A percentile compares a stretch with the other conserved stretches of the same genome.
These are phyloP conservation scores for Apamea monoglypha DNA, from an alignment of 2,888 invertebrate species.

Conservation along the genomic window DNA sequence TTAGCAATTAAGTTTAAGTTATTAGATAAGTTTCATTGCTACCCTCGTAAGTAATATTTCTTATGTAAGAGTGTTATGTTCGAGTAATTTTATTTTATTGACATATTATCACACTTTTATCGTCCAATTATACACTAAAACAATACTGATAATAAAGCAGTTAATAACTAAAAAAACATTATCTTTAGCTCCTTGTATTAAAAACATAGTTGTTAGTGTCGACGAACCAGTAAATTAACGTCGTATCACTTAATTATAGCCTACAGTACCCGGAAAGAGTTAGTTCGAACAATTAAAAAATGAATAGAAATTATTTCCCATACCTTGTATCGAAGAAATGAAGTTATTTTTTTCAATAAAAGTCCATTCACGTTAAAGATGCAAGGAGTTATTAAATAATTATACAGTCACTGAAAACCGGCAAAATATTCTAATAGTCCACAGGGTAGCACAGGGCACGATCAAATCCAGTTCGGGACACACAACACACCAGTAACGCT, in stretches of 20 bases:
- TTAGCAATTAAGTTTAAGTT: not conserved
- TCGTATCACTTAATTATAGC: conserved; percentile 54
- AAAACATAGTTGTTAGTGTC: conserved; percentile 27
- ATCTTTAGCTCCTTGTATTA: not conserved
- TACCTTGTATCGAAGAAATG: conserved; percentile 79
- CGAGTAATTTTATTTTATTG: not conserved
- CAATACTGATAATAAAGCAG: conserved; percentile 15
- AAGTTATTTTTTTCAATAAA: conserved; percentile 73
- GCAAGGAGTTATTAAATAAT: conserved; percentile 72
- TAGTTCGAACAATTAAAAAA: conserved; percentile 56
- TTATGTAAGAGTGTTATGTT: not conserved
- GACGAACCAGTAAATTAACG: conserved; percentile 38
- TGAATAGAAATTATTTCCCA: conserved; percentile 63
- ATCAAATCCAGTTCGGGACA: conserved; percentile 83
- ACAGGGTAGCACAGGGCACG: conserved; percentile 77
- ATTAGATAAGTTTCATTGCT: not conserved
- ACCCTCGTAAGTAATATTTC: not conserved
- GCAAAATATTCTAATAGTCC: conserved; percentile 66
- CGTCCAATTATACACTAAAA: conserved; percentile 4
- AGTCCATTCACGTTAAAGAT: conserved; percentile 77
- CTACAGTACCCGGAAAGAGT: conserved; percentile 44
- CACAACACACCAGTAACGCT: conserved; percentile 79
- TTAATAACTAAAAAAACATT: conserved; percentile 28
- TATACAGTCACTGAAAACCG: conserved; percentile 70
- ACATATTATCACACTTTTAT: not conserved